These are phyloP conservation scores for Muraenolepis orangiensis DNA, from an alignment of 2,797 vertebrate genomes.

Conservation along the genomic window DNA sequence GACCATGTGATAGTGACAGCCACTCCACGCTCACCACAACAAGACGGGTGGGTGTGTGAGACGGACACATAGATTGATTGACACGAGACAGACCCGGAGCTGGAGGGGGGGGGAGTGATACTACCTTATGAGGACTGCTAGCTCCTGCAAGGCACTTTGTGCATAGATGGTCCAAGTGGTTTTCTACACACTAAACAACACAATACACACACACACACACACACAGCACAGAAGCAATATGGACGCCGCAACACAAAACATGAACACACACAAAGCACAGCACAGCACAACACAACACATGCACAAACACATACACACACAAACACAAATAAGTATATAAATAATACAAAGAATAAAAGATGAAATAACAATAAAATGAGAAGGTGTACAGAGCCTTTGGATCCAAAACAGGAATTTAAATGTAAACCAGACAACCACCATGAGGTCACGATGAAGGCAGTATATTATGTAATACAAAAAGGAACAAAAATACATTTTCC, in stretches of 20 bases:
- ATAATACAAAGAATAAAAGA: constrained; percentile 31
- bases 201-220: constrained; percentile 72
- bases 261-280: constrained; percentile 66
- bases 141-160: constrained; percentile 90
- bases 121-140: constrained; percentile 90
- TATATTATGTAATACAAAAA: not conserved
- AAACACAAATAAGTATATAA: constrained; percentile 74
- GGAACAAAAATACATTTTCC: not conserved
- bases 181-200: constrained; percentile 96
- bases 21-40: not conserved
- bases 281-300: constrained; percentile 80
- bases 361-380: not conserved
- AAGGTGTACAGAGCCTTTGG: not conserved
- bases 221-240: constrained; percentile 71
- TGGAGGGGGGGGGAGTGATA: constrained; percentile 65
- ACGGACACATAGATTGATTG: constrained; percentile 51
- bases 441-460: not conserved
- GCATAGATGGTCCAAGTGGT: constrained; percentile 90
- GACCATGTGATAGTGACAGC: not conserved
- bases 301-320: constrained; percentile 79
- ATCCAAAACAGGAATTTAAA: not conserved
- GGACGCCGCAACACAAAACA: constrained; percentile 62
- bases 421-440: not conserved
- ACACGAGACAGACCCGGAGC: constrained; percentile 28
- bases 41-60: not conserved